Evolutionary conservation across 2,113 vertebrate genomes (phyloP), one percentile per base, ranked within the genome.

Genomic region (Myotis yumanensis): DNA sequence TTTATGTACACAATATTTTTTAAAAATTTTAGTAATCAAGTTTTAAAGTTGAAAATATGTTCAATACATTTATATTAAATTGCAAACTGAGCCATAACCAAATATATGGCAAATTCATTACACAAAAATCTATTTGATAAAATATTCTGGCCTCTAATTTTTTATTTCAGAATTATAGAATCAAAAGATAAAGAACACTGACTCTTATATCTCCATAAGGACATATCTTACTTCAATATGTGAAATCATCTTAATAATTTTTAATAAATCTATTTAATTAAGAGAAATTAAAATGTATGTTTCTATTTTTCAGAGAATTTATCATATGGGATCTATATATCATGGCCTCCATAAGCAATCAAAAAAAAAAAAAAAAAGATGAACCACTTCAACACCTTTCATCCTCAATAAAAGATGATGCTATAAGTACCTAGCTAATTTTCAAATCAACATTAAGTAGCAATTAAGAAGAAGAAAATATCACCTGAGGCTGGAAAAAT

Each of bases 131-230:
- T 92, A 79, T 40, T 43, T 89, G 57, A 51, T 82, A 85, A 95
- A 84, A 93, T 46, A 91, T 28, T 81, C 28, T 79, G 12, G 54
- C 15, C 23, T 59, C 37, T 89, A 73, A 35, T 73, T 91, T 77
- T 89, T 93, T 76, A 86, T 73, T 82, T 93, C 51, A 84, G 22
- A 96, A 86, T 89, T 94, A 86, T 1, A 95, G 16, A 87, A 87
- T 90, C 68, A 94, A 40, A 90, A 73, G 22, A 92, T 25, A 91
- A 84, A 88, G 23, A 94, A 86, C 4, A 91, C 0, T 77, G 35
- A 86, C 52, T 62, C 32, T 77, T 79, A 66, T 2, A 86, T 59
- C 76, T n/a, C 64, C 6, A 23, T 40, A 94, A 85, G 18, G 1
- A 66, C 5, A 59, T 43, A 3, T 43, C 51, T 95, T 89, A 81